Percentiles rank a stretch among this genome's conserved stretches.
Evolutionary conservation across 2,888 invertebrate species (phyloP).

Genomic region (Hipparchia sbordonii): DNA sequence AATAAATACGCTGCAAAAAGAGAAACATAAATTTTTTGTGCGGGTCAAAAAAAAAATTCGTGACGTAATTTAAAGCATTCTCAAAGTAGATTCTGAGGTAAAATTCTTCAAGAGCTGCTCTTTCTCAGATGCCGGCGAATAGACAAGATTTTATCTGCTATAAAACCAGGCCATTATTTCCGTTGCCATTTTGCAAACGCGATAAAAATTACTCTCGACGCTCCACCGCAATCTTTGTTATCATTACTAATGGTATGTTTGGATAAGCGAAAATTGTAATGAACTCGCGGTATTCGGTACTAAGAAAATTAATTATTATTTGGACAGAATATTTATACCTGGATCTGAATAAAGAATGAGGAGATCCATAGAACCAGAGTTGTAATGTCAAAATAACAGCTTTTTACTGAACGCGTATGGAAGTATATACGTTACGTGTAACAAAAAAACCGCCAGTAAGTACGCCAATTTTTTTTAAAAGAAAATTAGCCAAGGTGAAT

Average conservation of each 20-base stretch:
- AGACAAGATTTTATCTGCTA: conserved; percentile 59
- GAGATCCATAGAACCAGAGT: too few species aligned
- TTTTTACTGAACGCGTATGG: too few species aligned
- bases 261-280: conserved; percentile 24
- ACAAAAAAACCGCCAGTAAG: too few species aligned
- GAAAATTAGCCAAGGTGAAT: too few species aligned
- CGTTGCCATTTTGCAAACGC: conserved; percentile 49
- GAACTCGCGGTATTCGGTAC: background rate
- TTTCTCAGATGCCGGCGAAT: conserved; percentile 27
- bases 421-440: too few species aligned
- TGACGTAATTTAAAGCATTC: conserved; percentile 8
- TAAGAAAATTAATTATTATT: background rate
- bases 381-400: too few species aligned
- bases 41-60: background rate
- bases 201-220: conserved; percentile 48
- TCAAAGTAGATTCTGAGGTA: background rate
- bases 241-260: conserved; percentile 27
- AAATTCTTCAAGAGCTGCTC: conserved; percentile 31
- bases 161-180: conserved; percentile 62
- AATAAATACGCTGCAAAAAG: too few species aligned
- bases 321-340: background rate
- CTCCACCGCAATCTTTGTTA: conserved; percentile 24
- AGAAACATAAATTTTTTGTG: too few species aligned
- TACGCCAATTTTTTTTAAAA: too few species aligned
- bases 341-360: too few species aligned